Evolutionary conservation across 2,797 vertebrate species (phyloP).

Genomic region (Pantherophis alleghaniensis): DNA sequence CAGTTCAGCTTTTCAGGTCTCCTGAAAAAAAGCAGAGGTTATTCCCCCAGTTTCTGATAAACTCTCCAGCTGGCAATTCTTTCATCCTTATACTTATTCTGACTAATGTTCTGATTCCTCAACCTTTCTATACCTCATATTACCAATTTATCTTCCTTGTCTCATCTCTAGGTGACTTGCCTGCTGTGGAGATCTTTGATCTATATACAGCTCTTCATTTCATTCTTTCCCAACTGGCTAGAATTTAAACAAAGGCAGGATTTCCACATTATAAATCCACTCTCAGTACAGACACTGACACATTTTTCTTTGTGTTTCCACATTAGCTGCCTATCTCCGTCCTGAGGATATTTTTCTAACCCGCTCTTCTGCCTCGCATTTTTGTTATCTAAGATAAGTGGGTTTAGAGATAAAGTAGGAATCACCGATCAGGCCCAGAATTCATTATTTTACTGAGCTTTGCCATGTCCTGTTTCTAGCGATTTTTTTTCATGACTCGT

Average conservation of each 20-base stretch:
- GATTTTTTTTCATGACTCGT: neutral
- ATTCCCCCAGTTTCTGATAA: neutral
- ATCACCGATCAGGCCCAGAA: neutral
- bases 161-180: neutral
- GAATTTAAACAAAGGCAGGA: slow-evolving; percentile 4
- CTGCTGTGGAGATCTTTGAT: slow-evolving; percentile 11
- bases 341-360: neutral
- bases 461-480: neutral
- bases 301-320: neutral
- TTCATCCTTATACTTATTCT: slow-evolving; percentile 9
- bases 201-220: neutral
- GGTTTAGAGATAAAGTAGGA: neutral
- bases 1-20: neutral
- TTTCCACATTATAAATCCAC: neutral
- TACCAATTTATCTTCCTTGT: slow-evolving; percentile 28
- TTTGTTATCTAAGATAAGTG: neutral
- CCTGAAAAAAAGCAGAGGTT: neutral
- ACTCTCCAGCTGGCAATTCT: neutral
- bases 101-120: slow-evolving; percentile 8
- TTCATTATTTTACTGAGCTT: neutral
- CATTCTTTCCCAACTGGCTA: neutral
- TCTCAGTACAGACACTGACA: neutral
- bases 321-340: neutral
- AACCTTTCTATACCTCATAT: neutral
- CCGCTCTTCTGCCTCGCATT: neutral